These are phyloP conservation scores for Silvanus unidentatus DNA, from an alignment of 2,888 invertebrate species.

Conservation along the genomic window DNA sequence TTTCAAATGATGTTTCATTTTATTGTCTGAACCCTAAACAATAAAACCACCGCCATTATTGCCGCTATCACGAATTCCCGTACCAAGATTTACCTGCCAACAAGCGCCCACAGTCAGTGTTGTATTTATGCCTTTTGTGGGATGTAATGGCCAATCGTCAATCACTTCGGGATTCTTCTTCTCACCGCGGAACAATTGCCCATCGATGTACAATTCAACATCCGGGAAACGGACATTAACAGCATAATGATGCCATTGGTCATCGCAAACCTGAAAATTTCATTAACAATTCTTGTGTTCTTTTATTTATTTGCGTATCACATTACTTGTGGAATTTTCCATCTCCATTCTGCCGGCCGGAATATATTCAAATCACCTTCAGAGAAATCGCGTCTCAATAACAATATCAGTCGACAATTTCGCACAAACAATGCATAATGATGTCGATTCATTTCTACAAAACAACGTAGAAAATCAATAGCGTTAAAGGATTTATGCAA, in stretches of 20 bases:
- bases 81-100: constrained; percentile 81
- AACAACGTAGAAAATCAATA: constrained; percentile 9
- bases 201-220: constrained; percentile 84
- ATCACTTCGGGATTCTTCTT: constrained; percentile 92
- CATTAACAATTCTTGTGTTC: neutral
- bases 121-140: constrained; percentile 89
- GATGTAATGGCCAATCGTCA: constrained; percentile 98
- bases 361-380: constrained; percentile 91
- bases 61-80: no score
- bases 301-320: neutral
- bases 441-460: constrained; percentile 94
- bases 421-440: constrained; percentile 96
- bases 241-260: constrained; percentile 98
- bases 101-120: constrained; percentile 94
- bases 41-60: no score
- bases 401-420: constrained; percentile 91
- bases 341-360: constrained; percentile 97
- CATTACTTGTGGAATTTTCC: constrained; percentile 91
- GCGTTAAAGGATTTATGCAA: no score
- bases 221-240: constrained; percentile 89
- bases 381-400: constrained; percentile 83
- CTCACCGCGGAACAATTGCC: constrained; percentile 58
- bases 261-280: constrained; percentile 74
- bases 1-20: constrained; percentile 82
- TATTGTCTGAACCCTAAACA: constrained; percentile 70